Conservation (phyloP, 2,797 vertebrate species). For the Hozukius guyotensis region DNA sequence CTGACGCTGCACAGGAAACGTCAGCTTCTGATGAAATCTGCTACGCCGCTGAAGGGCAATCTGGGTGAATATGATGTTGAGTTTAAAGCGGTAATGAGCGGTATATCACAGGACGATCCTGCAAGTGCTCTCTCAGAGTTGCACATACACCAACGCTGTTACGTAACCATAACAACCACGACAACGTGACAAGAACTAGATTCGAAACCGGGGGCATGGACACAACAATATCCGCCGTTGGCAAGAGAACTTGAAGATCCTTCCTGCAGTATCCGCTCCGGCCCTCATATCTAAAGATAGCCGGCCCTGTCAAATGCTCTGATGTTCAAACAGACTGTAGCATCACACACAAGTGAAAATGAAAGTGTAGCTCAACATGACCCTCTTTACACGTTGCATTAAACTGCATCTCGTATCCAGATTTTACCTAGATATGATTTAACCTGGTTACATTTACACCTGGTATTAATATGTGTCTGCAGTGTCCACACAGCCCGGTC, state of each 20-base stretch:
- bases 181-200: slow-evolving; percentile 49
- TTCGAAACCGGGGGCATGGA: slow-evolving; percentile 16
- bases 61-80: neutral
- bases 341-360: slow-evolving; percentile 28
- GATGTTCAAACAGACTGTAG: slow-evolving; percentile 32
- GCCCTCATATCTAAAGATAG: slow-evolving; percentile 42
- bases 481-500: neutral
- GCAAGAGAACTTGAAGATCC: slow-evolving; percentile 40
- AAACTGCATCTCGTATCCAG: neutral
- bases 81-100: neutral
- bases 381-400: too few species aligned
- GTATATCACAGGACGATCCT: slow-evolving; percentile 17
- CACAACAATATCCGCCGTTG: slow-evolving; percentile 17
- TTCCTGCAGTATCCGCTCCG: slow-evolving; percentile 14
- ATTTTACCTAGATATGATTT: neutral
- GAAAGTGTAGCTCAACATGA: neutral
- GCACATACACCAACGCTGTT: slow-evolving; percentile 47
- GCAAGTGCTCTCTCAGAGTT: slow-evolving; percentile 22
- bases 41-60: neutral
- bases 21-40: slow-evolving; percentile 25
- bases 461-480: neutral
- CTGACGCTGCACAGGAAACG: slow-evolving; percentile 20
- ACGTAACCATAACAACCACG: slow-evolving; percentile 67
- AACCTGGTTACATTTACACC: neutral
- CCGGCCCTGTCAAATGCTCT: slow-evolving; percentile 6